Base-by-base conservation (phyloP, 2,113 vertebrate genomes). In the Phaethon lepturus region DNA sequence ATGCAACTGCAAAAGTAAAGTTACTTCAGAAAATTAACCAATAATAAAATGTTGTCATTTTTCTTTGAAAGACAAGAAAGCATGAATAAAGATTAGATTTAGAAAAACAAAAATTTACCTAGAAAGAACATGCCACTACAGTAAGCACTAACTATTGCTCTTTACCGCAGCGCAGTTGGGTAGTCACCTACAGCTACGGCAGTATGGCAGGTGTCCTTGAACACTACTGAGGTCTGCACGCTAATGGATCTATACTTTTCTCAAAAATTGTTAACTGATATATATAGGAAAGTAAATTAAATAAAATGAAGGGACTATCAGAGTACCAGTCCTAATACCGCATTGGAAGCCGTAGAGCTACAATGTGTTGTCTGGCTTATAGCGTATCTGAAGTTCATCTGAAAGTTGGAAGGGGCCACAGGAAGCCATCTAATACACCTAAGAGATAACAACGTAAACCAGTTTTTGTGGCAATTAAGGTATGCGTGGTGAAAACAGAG, bases 361-460 rank as follows among this genome's bases (percentile, higher is more conserved):
- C 25, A 47, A 31, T 6, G 23, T 45, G 53, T 47, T 93, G 50
- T 76, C 77, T 95, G 58, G 28, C 38, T 83, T 55, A 45, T 4
- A 77, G 84, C 73, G 78, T 6, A 86, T 93, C 89, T 76, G 23
- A 73, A 91, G 80, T 90, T 94, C 66, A 87, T 91, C 87, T 91
- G 50, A 55, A 87, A 91, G 74, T 23, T 87, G 91, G 86, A 95
- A 97, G 81, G 81, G 84, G 85, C 80, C 0, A 0, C 69, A 72
- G 95, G 84, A 95, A 96, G 62, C n/a, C 52, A 40, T 87, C 14
- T 31, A 90, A 49, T 40, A 56, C 58, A 87, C 53, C 66, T 29
- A 22, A 31, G 58, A 73, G 89, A 94, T 95, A 95, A 80, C 45
- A 40, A 33, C 76, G 87, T 69, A 96, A 79, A 96, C 95, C 83